Percentiles rank a stretch among this genome's conserved stretches.
Evolutionary conservation across 2,888 invertebrate species (phyloP).

Genomic region (Melikaiella ostensackeni): DNA sequence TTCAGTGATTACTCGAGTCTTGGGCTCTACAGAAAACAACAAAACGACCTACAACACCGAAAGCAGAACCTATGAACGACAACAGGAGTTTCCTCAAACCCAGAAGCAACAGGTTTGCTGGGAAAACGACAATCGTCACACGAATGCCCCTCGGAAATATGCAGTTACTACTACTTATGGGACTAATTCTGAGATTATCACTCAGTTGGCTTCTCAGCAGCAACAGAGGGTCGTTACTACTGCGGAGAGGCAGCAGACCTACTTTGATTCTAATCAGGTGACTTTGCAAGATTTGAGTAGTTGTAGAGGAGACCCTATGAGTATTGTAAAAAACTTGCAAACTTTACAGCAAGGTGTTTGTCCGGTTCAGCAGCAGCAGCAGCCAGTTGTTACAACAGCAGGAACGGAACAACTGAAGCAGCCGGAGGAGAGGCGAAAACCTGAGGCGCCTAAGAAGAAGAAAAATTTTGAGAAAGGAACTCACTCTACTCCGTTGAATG

Average conservation of each 20-base stretch:
- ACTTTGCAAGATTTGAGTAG: slow-evolving; percentile 86
- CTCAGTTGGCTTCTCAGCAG: slow-evolving; percentile 61
- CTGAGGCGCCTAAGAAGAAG: slow-evolving; percentile 77
- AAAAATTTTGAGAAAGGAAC: slow-evolving; percentile 82
- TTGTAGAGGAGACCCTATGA: slow-evolving; percentile 87
- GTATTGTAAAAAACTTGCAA: slow-evolving; percentile 86
- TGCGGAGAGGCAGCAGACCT: slow-evolving; percentile 81
- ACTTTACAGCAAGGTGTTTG: slow-evolving; percentile 80
- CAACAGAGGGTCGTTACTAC: slow-evolving; percentile 78
- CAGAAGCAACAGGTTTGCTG: slow-evolving; percentile 76
- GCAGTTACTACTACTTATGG: slow-evolving; percentile 59
- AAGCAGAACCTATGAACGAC: slow-evolving; percentile 68
- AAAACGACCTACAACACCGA: slow-evolving; percentile 68
- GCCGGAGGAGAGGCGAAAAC: slow-evolving; percentile 73
- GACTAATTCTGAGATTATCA: slow-evolving; percentile 59
- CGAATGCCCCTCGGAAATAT: slow-evolving; percentile 64
- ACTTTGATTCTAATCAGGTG: slow-evolving; percentile 83
- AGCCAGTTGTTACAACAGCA: slow-evolving; percentile 64
- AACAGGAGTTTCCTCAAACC: slow-evolving; percentile 75
- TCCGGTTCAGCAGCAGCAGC: slow-evolving; percentile 80
- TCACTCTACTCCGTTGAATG: slow-evolving; percentile 78
- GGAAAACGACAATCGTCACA: slow-evolving; percentile 70
- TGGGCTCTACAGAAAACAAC: slow-evolving; percentile 81
- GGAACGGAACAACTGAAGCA: slow-evolving; percentile 70
- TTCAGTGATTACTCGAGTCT: slow-evolving; percentile 88